Conservation (phyloP, 2,797 vertebrate genomes). For the Melanotaenia trifasciata region DNA sequence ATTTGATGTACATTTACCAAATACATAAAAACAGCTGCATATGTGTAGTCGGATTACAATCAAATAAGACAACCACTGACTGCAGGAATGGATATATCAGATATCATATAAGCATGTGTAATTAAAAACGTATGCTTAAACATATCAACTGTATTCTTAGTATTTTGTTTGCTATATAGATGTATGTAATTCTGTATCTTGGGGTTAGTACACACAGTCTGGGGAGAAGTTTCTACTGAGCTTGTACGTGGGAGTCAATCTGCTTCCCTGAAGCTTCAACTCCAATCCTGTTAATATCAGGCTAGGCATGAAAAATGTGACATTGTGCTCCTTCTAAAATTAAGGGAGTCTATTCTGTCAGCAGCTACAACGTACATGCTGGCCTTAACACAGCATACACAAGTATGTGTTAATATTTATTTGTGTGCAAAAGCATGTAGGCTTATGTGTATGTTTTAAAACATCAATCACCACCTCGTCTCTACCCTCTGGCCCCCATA, state of each 20-base stretch:
- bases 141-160: not conserved
- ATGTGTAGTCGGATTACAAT: not conserved
- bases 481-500: slow-evolving; percentile 20
- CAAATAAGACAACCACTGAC: not conserved
- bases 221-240: slow-evolving; percentile 16
- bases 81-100: not conserved
- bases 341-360: slow-evolving; percentile 13
- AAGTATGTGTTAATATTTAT: slow-evolving; percentile 30
- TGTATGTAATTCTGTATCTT: slow-evolving; percentile 4
- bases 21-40: not conserved
- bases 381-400: slow-evolving; percentile 2
- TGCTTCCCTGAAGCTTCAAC: slow-evolving; percentile 27
- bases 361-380: not conserved
- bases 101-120: not conserved
- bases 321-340: slow-evolving; percentile 35
- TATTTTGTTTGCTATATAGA: not conserved
- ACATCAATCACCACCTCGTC: slow-evolving; percentile 19
- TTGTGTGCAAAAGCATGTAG: not conserved
- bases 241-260: slow-evolving; percentile 50
- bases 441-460: slow-evolving; percentile 24
- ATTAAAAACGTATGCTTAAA: not conserved
- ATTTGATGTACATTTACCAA: slow-evolving; percentile 10
- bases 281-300: slow-evolving; percentile 35
- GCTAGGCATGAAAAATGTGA: slow-evolving; percentile 28
- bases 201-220: not conserved